phyloP scores from a whole-genome alignment of 92 coral and sea anemone genomes.

The Phymanthus crucifer region DNA sequence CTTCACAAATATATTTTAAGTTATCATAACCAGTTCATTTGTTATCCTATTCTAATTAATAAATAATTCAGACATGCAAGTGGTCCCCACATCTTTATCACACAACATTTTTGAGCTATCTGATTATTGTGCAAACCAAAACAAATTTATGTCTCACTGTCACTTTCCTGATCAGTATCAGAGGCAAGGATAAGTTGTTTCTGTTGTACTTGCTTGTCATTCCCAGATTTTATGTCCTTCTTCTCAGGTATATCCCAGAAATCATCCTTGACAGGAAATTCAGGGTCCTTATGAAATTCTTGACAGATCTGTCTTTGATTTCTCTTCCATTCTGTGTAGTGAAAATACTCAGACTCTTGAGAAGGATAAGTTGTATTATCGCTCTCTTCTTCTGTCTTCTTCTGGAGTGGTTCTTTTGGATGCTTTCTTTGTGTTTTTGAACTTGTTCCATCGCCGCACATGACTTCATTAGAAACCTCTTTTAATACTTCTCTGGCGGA shows the following conservation, averaged over 20 bases:
- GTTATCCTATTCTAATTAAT: too few relatives aligned
- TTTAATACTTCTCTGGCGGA: not conserved
- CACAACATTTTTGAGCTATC: too few relatives aligned
- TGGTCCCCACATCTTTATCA: too few relatives aligned
- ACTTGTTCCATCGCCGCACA: not conserved
- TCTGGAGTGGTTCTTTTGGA: not conserved
- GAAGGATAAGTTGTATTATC: not conserved
- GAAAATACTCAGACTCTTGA: constrained; percentile 34
- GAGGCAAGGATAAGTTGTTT: constrained; percentile 19
- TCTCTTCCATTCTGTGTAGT: constrained; percentile 39
- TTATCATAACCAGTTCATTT: too few relatives aligned
- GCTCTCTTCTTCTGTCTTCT: not conserved
- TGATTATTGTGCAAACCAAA: not conserved
- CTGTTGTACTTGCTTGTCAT: not conserved
- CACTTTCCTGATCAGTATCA: constrained; percentile 34
- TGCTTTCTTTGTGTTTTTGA: not conserved
- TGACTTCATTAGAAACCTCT: constrained; percentile 6
- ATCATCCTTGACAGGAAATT: not conserved
- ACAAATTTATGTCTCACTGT: constrained; percentile 5
- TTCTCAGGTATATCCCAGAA: constrained; percentile 19
- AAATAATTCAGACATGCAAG: too few relatives aligned
- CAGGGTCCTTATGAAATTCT: constrained; percentile 28
- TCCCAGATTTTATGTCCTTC: not conserved
- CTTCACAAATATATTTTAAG: too few relatives aligned
- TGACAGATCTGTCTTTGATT: constrained; percentile 35